phyloP scores from a whole-genome alignment of 2,888 invertebrate genomes.

The Mythimna albipuncta region DNA sequence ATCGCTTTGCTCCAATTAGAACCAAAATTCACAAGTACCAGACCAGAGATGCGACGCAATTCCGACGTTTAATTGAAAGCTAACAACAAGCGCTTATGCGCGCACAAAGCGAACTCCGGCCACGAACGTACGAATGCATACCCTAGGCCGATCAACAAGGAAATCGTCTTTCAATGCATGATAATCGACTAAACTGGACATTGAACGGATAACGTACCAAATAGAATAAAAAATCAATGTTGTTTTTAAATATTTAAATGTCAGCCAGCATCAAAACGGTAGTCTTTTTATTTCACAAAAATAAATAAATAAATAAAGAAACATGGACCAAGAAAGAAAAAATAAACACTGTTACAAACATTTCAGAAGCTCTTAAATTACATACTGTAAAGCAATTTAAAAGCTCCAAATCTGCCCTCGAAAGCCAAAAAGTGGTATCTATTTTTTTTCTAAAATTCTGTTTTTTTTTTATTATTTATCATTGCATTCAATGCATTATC shows the following conservation, averaged over 20 bases:
- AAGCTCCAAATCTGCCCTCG: too few species aligned
- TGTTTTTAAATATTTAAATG: background rate
- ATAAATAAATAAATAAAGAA: background rate
- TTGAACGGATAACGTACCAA: background rate
- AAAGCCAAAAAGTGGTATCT: too few species aligned
- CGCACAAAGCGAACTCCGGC: slow-evolving; percentile 53
- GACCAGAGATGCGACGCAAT: slow-evolving; percentile 51
- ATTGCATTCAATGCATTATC: too few species aligned
- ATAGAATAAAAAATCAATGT: background rate
- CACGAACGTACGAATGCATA: slow-evolving; percentile 15
- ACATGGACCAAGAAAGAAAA: background rate
- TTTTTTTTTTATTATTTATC: too few species aligned
- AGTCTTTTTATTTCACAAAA: background rate
- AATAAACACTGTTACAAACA: background rate
- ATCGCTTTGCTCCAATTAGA: slow-evolving; percentile 33
- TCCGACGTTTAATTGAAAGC: slow-evolving; percentile 71
- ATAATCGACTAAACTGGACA: background rate
- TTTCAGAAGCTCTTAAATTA: background rate
- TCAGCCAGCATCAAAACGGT: background rate
- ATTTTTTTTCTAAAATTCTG: too few species aligned
- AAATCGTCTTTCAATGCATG: slow-evolving; percentile 14
- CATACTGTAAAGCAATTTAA: background rate
- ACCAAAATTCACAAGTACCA: slow-evolving; percentile 34
- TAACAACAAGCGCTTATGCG: slow-evolving; percentile 64
- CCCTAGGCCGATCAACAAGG: slow-evolving; percentile 18